Base-by-base conservation (phyloP, 1,140 invertebrate genomes). In the Drosophila bocqueti region DNA sequence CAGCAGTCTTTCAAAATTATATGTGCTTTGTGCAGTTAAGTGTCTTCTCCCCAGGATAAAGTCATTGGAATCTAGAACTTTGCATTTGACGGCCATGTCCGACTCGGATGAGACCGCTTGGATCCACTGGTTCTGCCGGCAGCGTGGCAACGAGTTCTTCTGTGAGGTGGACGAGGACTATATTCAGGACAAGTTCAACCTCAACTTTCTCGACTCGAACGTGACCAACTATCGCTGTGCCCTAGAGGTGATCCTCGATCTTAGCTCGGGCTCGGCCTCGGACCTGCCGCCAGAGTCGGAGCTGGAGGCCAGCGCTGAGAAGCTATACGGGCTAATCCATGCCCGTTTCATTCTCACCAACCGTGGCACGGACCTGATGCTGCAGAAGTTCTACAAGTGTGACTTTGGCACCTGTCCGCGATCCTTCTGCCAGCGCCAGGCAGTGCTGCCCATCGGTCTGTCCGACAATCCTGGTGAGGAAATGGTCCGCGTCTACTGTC, bases 271-370 rank as follows among this genome's bases (percentile, higher is more conserved):
- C 91, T 94, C 97, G 50, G 97, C 97, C 83, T 98, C 99, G 90
- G 99, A 99, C 94, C 97, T 97, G 43, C 98, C 98, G 92, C 98
- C 99, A 91, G 99, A 98, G 76, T 98, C 99, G 93, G 95, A 99
- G 69, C 98, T 99, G 86, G 99, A 99, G 93, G 99, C 99, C 93
- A 98, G 99, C 24, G 98, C 99, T 21, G 99, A 99, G 94, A 98
- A 99, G 96, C 94, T 99, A 3, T 99, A 99, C 94, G 99, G 99
- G n/a, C 95, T 99, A 46, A 99, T 99, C 87, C 99, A 99, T 93
- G 98, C 99, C 65, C 96, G 99, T 75, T 99, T 99, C 93, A 99
- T 99, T 92, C 95, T 99, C 87, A 99, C 99, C 34, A 99, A 99
- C 95, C 95, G 99, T 86, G 99, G 99, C 52, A 99, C 99, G 91